Percentiles rank a stretch among this genome's conserved stretches.
phyloP scores from a whole-genome alignment of 2,113 vertebrate genomes.

The Xerus inauris region DNA sequence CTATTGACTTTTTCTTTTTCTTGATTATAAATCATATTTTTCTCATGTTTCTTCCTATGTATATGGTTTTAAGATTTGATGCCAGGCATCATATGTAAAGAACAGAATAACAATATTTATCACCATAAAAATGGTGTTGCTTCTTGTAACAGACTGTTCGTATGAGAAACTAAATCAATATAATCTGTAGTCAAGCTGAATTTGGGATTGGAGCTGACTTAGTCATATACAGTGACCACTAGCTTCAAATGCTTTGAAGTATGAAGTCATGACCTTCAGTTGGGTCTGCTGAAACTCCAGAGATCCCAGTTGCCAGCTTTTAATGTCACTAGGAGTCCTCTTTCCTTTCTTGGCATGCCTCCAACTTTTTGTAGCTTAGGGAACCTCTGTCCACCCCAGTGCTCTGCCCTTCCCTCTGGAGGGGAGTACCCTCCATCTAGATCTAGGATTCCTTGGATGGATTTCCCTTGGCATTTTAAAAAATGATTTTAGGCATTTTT shows the following conservation, averaged over 20 bases:
- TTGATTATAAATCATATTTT: background rate
- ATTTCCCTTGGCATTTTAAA: background rate
- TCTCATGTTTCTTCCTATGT: background rate
- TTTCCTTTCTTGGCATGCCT: background rate
- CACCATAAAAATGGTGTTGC: background rate
- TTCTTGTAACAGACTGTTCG: background rate
- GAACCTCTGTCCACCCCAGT: background rate
- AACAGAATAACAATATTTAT: background rate
- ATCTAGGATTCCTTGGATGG: background rate
- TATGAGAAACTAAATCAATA: background rate
- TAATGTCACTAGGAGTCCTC: background rate
- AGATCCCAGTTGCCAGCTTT: background rate
- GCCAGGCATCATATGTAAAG: background rate
- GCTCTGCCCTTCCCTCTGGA: too few species aligned
- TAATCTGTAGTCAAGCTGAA: background rate
- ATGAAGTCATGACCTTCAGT: background rate
- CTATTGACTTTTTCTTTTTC: background rate
- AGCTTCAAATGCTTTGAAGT: background rate
- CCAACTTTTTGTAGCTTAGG: background rate
- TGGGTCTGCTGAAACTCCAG: background rate
- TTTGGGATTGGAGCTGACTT: background rate
- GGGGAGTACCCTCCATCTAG: background rate
- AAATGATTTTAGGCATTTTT: background rate
- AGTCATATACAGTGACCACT: background rate
- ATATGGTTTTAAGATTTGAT: background rate